Evolutionary conservation across 2,113 vertebrate species (phyloP), one percentile per base, ranked within the genome.

Genomic region (Stegastes partitus): DNA sequence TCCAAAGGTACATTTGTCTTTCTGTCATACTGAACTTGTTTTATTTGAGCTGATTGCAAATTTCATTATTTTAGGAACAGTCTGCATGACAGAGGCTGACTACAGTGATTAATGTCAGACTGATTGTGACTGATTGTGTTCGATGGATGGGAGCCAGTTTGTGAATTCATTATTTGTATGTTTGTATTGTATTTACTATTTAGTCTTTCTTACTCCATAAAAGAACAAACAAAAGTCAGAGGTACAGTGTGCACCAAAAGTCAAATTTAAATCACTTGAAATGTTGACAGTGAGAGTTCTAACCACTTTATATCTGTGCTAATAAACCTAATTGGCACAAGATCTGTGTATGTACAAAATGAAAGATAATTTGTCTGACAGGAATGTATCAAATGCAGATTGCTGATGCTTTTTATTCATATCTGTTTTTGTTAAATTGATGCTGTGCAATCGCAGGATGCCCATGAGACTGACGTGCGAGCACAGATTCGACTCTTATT

Each of bases 401-500:
- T 47, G 2, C 9, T 16, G 16, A 15, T 4, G 10, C n/a, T 59
- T 0, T 28, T 31, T 55, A n/a, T 81, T 0, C 22, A 50, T 2
- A 34, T 56, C 34, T 58, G 4, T 28, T 22, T 39, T 18, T 51
- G 1, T 66, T 10, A 3, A 72, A 42, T 2, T 68, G 2, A 50
- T 72, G 18, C 21, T 54, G 5, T 87, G 2, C 80, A 1, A 67
- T 61, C 55, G 0, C 90, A 99, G 98, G 94, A 98, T 77, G 98
- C 96, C 80, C 95, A 99, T 58, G 98, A 99, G 88, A 99, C 97
- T 0, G 98, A 99, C 0, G 98, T 99, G 2, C 93, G 96, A 83
- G 98, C 98, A 39, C 97, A 99, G 91, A 99, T 99, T 70, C 95
- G 96, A 6, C 91, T 99, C 14, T 95, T 96, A 79, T 99, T 99